Percentiles rank a stretch among this genome's conserved stretches.
These are phyloP conservation scores for Mugil cephalus DNA, from an alignment of 2,113 vertebrate genomes.

Conservation along the genomic window DNA sequence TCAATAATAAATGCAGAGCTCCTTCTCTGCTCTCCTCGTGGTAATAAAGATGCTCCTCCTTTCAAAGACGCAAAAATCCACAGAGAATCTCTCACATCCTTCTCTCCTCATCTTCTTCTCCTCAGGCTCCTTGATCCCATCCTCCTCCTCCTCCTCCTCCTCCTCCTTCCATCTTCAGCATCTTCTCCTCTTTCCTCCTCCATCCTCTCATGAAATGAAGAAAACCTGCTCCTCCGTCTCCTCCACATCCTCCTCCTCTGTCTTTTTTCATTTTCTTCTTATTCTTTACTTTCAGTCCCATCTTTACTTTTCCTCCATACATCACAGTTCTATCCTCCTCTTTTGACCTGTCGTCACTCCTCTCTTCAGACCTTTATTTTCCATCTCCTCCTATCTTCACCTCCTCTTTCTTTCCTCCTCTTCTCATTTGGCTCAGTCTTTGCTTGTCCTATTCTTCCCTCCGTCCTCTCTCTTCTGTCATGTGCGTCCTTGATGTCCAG, in stretches of 20 bases:
- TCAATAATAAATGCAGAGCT: constrained; percentile 52
- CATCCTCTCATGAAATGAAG: too few species aligned
- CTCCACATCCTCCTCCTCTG: too few species aligned
- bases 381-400: too few species aligned
- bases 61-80: constrained; percentile 10
- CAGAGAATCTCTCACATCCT: background rate
- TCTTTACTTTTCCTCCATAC: background rate
- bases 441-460: background rate
- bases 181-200: background rate
- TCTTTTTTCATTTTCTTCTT: too few species aligned
- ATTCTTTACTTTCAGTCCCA: background rate
- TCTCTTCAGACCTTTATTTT: rapidly evolving
- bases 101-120: background rate
- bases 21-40: constrained; percentile 2
- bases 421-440: background rate
- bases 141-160: background rate
- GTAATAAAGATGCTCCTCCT: constrained; percentile 36
- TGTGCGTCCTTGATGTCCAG: constrained; percentile 48
- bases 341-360: too few species aligned
- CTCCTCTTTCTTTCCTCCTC: background rate
- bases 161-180: background rate
- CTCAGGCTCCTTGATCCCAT: background rate
- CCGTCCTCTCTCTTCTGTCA: constrained; percentile 8
- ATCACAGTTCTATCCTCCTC: background rate
- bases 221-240: too few species aligned